Evolutionary conservation across 2,797 vertebrate genomes (phyloP), one percentile per base, ranked within the genome.

Genomic region (Myotis daubentonii): DNA sequence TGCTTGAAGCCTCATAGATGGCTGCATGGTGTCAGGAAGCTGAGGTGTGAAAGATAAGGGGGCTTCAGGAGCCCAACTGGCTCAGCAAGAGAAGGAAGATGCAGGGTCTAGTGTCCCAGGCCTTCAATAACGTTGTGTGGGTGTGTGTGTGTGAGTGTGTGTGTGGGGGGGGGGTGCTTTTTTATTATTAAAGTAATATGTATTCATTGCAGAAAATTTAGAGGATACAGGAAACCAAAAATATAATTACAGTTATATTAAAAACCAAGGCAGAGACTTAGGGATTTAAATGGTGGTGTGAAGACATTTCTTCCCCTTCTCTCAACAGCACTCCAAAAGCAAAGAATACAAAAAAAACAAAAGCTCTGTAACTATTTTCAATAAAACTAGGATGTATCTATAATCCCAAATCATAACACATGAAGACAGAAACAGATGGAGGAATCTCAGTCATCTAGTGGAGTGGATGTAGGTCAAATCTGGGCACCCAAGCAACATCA

Each of bases 341-440:
- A 87, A 60, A 95, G 20, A 66, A 28, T 74, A 85, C 86, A 72
- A 91, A 87, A 91, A 87, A 90, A 79, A 55, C 19, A 84, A 89
- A 93, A 76, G 23, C 78, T 66, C 70, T 88, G 49, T n/a, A 60
- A 41, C 88, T 75, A 22, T 94, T 96, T 92, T 92, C 94, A 92
- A 53, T 96, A 74, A 93, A 83, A 75, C 30, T 68, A 82, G 55
- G n/a, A 53, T 79, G 41, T 71, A 72, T 28, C 55, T 87, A 51
- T 94, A 95, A 95, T 82, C 68, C 28, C 38, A 78, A 55, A 15
- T 93, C 68, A 76, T 53, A 78, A 33, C 68, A 47, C 25, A 22
- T 10, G 75, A 93, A 41, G 70, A 87, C 38, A 72, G 55, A 81
- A 92, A 51, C 17, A 84, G 36, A 23, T 36, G 41, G 53, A 72